Percentiles rank a stretch among this genome's conserved stretches.
Evolutionary conservation across 64 coral and sea anemone genomes (phyloP).

Genomic region (Montipora sp.): DNA sequence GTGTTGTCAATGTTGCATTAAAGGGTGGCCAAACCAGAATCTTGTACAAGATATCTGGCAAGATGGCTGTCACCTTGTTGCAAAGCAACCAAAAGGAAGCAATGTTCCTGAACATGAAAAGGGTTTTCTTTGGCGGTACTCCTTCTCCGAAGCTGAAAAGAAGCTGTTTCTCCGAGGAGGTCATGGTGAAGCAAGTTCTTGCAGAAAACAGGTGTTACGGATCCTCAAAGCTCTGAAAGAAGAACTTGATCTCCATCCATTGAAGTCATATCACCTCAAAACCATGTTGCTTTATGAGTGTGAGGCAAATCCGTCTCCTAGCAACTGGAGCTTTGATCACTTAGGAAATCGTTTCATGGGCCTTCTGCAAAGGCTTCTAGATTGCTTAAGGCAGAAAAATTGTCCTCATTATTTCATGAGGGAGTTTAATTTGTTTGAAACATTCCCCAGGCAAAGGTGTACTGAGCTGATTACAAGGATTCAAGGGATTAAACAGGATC

Average conservation of each 20-base stretch:
- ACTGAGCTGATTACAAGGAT: background rate
- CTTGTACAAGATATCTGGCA: constrained; percentile 33
- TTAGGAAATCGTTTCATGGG: constrained; percentile 26
- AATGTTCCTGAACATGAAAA: background rate
- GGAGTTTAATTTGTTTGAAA: constrained; percentile 76
- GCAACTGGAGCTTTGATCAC: constrained; percentile 10
- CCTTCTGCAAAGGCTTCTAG: constrained; percentile 37
- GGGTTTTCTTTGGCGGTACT: constrained; percentile 49
- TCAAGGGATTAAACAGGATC: background rate
- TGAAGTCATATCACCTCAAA: constrained; percentile 82
- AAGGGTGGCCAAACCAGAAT: constrained; percentile 44
- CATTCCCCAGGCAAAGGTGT: background rate
- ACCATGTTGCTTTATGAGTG: constrained; percentile 79
- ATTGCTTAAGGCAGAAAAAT: background rate
- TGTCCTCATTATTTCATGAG: constrained; percentile 84
- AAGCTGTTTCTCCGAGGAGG: constrained; percentile 35
- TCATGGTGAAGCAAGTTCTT: constrained; percentile 37
- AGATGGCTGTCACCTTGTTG: constrained; percentile 74
- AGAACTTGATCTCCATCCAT: constrained; percentile 18
- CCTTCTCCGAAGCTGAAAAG: constrained; percentile 69
- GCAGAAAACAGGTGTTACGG: constrained; percentile 71
- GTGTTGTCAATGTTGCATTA: background rate
- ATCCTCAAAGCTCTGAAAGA: constrained; percentile 72
- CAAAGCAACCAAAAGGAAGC: constrained; percentile 60
- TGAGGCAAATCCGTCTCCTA: background rate